Base-by-base conservation (phyloP, 2,888 invertebrate genomes). In the Neria commutata region DNA sequence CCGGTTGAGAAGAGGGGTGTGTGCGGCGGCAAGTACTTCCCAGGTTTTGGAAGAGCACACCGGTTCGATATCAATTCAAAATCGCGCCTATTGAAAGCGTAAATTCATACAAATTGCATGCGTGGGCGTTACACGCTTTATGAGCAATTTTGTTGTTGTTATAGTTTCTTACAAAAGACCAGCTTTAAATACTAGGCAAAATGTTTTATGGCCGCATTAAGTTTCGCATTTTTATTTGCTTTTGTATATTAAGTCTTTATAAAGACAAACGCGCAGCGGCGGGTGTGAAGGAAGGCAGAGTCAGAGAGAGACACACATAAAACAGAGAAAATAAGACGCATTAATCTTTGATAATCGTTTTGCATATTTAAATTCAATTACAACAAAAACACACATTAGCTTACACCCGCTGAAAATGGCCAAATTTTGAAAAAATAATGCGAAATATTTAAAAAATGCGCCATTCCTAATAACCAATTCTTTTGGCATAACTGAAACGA, bases 231-330 rank as follows among this genome's bases (percentile, higher is more conserved):
- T 34, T 40, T 59, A 57, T 61, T 48, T 60, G 58, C 52, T 64
- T 63, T 37, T 11, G 21, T 58, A 62, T 71, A 72, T 71, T 68
- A 70, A 74, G 73, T 71, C 73, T 65, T 71, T 71, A 71, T 74
- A 65, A 66, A 45, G 37, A 60, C 51, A 56, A 37, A 37, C 37
- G 37, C 6, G 6, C 16, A 4, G n/a, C 16, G 37, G 37, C 14
- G n/a, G n/a, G 37, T 14, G 37, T 8, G 14, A n/a, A 37, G 37
- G 37, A 8, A n/a, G 37, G 37, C 37, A 37, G n/a, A n/a, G n/a
- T n/a, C n/a, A n/a, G n/a, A n/a, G n/a, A n/a, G n/a, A n/a, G n/a
- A n/a, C n/a, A n/a, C n/a, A n/a, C n/a, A n/a, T n/a, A n/a, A n/a
- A n/a, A n/a, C n/a, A n/a, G n/a, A n/a, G n/a, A 37, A 4, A 37